These are phyloP conservation scores for Drosophila meridiana DNA, from an alignment of 2,888 invertebrate species.

Conservation along the genomic window DNA sequence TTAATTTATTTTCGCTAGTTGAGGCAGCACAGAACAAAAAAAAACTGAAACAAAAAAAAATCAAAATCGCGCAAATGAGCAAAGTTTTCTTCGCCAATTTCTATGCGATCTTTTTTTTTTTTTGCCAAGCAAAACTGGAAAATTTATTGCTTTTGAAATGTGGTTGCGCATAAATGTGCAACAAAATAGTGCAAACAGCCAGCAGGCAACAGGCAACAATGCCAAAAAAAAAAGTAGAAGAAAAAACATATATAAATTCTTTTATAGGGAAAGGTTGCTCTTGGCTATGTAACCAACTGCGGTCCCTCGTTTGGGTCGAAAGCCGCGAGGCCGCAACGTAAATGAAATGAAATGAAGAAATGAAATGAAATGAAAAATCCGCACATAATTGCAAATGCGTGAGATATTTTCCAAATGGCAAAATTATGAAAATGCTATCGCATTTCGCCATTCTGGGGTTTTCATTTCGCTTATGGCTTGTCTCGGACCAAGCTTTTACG, in stretches of 20 bases:
- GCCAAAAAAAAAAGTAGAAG: constrained; percentile 29
- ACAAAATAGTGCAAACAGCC: constrained; percentile 41
- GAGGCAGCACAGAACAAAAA: neutral
- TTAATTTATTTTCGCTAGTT: constrained; percentile 52
- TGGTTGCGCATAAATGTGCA: constrained; percentile 75
- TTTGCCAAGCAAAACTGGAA: constrained; percentile 56
- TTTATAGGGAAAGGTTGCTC: constrained; percentile 14
- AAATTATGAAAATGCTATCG: constrained; percentile 70
- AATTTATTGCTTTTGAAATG: constrained; percentile 81
- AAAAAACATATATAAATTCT: neutral
- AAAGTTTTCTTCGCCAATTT: constrained; percentile 62
- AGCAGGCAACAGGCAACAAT: constrained; percentile 39
- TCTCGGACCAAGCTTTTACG: constrained; percentile 28
- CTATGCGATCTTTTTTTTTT: constrained; percentile 22
- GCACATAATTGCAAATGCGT: constrained; percentile 80
- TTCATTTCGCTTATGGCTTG: constrained; percentile 13
- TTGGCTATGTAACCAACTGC: constrained; percentile 47
- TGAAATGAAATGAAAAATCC: constrained; percentile 68
- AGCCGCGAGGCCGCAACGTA: constrained; percentile 50
- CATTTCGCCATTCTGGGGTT: constrained; percentile 12
- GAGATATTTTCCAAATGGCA: constrained; percentile 78
- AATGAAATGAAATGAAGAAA: constrained; percentile 52
- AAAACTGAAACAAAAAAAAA: constrained; percentile 37
- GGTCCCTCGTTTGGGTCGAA: constrained; percentile 41
- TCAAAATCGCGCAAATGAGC: constrained; percentile 77